Evolutionary conservation across 2,113 vertebrate genomes (phyloP), one percentile per base, ranked within the genome.

Genomic region (Triplophysa dalaica): DNA sequence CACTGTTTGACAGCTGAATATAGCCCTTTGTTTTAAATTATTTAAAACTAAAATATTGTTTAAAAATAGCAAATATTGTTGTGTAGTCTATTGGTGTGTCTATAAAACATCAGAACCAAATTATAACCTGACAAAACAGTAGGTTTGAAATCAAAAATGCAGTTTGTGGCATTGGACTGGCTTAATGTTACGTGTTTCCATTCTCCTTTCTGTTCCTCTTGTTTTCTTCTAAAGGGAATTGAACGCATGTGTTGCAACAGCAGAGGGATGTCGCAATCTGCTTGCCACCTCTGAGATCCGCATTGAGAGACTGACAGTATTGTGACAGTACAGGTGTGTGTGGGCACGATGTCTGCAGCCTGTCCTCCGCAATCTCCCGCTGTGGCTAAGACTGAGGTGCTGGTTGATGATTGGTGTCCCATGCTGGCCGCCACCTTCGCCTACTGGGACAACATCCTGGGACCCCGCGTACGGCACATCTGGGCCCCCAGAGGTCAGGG

Each of bases 371-470:
- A 97, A 0, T 99, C 98, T 54, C 98, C 98, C 52, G 96, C 96
- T 43, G 96, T 99, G 87, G 96, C 96, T 24, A 99, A 98, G 92
- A 97, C 95, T 43, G 95, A 98, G 87, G 95, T 98, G 10, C 82
- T 89, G 0, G 82, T 98, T 22, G 95, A 92, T 72, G 96, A 96
- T 38, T 93, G 95, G 85, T 99, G 96, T n/a, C 98, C 98, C 1
- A 87, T 99, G 63, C 80, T 98, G 75, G 98, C 98, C 81, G 97
- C 97, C 69, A 99, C 97, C 69, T 99, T 99, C 79, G 97, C 97
- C 79, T 98, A 99, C 90, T 99, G 98, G 98, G 98, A 99, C 89
- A 99, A 99, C 88, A 99, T 99, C 87, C 93, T 99, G 82, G 98
- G 97, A 2, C 97, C 97, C 0, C 93, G 97, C 43, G 97, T 99